Evolutionary conservation across 37 sponge, comb jelly and placozoan species (phyloP).

Genomic region (Halisarca cf. caerulea): DNA sequence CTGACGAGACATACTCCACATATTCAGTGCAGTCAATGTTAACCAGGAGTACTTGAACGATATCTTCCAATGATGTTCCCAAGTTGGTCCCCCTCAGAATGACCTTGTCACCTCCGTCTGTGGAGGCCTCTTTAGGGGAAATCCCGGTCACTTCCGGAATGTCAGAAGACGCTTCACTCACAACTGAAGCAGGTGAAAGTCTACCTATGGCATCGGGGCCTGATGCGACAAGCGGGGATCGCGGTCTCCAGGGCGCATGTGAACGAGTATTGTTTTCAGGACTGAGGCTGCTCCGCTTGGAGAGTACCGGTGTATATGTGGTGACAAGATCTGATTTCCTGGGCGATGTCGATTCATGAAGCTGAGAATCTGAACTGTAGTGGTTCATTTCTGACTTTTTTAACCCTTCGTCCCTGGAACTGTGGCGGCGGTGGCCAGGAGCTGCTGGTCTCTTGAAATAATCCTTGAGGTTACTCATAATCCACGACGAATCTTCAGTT

Average conservation of each 20-base stretch:
- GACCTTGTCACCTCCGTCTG: constrained; percentile 63
- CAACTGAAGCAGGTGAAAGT: neutral
- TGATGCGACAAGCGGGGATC: neutral
- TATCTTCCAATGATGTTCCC: constrained; percentile 57
- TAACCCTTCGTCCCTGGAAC: neutral
- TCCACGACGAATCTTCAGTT: neutral
- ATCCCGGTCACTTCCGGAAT: constrained; percentile 80
- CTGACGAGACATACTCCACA: constrained; percentile 78
- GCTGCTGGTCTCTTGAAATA: neutral
- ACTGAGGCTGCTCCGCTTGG: neutral
- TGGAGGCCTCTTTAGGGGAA: constrained; percentile 62
- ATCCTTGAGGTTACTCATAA: neutral
- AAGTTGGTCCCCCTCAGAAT: constrained; percentile 76
- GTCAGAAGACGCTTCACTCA: neutral
- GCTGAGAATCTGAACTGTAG: constrained; percentile 15
- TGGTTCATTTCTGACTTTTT: neutral
- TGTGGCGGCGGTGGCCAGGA: no score
- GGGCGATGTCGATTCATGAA: neutral
- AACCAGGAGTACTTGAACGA: constrained; percentile 64
- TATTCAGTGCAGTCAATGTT: constrained; percentile 80
- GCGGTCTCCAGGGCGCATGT: neutral
- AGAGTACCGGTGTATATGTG: neutral
- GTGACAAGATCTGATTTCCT: neutral
- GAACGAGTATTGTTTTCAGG: neutral
- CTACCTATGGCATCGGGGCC: neutral